phyloP scores from a whole-genome alignment of 1,140 invertebrate species.

The Drosophila santomea region DNA sequence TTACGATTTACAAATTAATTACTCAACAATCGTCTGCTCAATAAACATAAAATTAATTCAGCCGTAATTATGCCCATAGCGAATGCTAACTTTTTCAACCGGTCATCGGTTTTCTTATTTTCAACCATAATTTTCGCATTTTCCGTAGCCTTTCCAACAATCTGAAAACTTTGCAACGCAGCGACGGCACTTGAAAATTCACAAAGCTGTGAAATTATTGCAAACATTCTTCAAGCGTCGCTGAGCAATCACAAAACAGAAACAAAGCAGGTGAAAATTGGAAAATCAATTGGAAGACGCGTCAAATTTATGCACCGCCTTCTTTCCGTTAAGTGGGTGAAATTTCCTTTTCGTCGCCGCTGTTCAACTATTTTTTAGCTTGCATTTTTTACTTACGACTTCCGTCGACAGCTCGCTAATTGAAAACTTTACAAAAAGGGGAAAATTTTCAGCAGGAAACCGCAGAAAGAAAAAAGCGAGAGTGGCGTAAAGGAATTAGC shows the following conservation, averaged over 20 bases:
- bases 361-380: conserved; percentile 22
- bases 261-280: conserved; percentile 62
- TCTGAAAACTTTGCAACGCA: conserved; percentile 19
- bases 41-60: conserved; percentile 22
- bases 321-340: conserved; percentile 55
- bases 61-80: conserved; percentile 15
- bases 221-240: conserved; percentile 44
- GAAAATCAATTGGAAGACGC: conserved; percentile 60
- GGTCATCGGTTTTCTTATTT: not conserved
- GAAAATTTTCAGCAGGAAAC: conserved; percentile 49
- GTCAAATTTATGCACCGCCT: conserved; percentile 55
- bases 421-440: conserved; percentile 44
- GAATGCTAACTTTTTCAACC: conserved; percentile 2
- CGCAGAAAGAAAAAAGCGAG: conserved; percentile 24
- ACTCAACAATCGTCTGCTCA: conserved; percentile 22
- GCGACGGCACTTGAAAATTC: conserved; percentile 43
- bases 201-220: conserved; percentile 61
- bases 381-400: conserved; percentile 48
- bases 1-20: conserved; percentile 15
- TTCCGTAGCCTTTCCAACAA: conserved; percentile 11
- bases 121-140: not conserved
- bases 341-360: conserved; percentile 58
- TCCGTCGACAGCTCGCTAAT: conserved; percentile 64
- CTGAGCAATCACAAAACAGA: conserved; percentile 49
- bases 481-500: conserved; percentile 69